Percentiles rank a stretch among this genome's conserved stretches.
phyloP scores from a whole-genome alignment of 2,113 vertebrate species.

The Cyprinus carpio region DNA sequence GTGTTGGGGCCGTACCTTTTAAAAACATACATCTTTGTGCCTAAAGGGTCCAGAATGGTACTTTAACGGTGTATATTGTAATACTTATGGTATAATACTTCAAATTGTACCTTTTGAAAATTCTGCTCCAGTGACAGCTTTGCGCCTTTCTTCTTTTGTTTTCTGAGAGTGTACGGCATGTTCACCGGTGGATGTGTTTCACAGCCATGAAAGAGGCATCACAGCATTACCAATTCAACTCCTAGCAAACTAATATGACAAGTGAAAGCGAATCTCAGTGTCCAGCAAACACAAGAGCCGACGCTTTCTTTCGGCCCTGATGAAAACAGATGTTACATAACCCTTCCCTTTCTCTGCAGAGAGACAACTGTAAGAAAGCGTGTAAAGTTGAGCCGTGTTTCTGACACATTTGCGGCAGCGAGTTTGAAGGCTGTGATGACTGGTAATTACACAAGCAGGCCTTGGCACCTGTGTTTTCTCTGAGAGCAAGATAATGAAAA shows the following conservation, averaged over 20 bases:
- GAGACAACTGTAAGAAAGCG: not conserved
- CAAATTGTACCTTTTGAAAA: too few species aligned
- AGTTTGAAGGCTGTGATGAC: slow-evolving; percentile 80
- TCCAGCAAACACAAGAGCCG: not conserved
- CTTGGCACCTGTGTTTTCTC: slow-evolving; percentile 85
- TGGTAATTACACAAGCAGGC: slow-evolving; percentile 87
- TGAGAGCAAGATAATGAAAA: slow-evolving; percentile 85
- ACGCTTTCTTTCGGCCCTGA: not conserved
- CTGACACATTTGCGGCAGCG: not conserved
- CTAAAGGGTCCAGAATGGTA: too few species aligned
- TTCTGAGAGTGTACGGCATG: not conserved
- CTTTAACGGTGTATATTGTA: too few species aligned
- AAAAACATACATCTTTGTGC: too few species aligned
- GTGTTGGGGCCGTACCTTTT: too few species aligned
- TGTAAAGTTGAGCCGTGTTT: not conserved
- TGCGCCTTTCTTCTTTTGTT: too few species aligned
- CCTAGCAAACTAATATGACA: slow-evolving; percentile 9
- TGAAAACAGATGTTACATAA: slow-evolving; percentile 14
- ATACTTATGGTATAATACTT: too few species aligned
- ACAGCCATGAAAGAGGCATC: not conserved
- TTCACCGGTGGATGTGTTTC: not conserved
- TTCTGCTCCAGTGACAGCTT: too few species aligned
- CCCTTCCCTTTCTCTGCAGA: not conserved
- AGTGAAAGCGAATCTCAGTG: not conserved
- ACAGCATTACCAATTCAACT: not conserved